Percentiles rank a stretch among this genome's conserved stretches.
phyloP scores from a whole-genome alignment of 2,888 invertebrate species.

The Mimumesa dahlbomi region DNA sequence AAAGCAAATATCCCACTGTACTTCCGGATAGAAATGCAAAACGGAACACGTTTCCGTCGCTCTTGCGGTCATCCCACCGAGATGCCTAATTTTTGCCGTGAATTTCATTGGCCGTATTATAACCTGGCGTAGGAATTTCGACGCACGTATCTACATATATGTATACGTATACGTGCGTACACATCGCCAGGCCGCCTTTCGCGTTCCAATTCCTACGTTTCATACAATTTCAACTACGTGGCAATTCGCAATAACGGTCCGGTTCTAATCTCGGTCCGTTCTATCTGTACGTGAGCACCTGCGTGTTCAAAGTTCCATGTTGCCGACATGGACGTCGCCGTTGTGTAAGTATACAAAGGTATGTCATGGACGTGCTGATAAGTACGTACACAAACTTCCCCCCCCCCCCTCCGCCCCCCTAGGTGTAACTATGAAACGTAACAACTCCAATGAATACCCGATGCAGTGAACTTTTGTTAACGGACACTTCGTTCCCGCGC shows the following conservation, averaged over 20 bases:
- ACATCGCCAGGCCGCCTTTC: neutral
- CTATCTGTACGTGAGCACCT: conserved; percentile 42
- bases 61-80: no score
- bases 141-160: no score
- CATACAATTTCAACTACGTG: conserved; percentile 59
- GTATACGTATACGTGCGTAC: neutral
- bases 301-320: conserved; percentile 49
- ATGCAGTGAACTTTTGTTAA: conserved; percentile 32
- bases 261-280: conserved; percentile 61
- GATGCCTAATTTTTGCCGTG: conserved; percentile 12
- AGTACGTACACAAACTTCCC: conserved; percentile 36
- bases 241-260: conserved; percentile 56
- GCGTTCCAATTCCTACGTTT: conserved; percentile 35
- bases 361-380: conserved; percentile 50
- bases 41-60: no score
- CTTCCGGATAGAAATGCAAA: no score
- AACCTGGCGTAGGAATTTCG: neutral
- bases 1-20: no score
- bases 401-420: no score
- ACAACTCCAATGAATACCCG: conserved; percentile 36
- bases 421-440: conserved; percentile 8
- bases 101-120: conserved; percentile 10
- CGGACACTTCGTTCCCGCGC: neutral
- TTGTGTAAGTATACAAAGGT: conserved; percentile 45
- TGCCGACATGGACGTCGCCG: conserved; percentile 18